Percentiles rank a stretch among this genome's conserved stretches.
Evolutionary conservation across 2,888 invertebrate species (phyloP).

Genomic region (Alcis repandata): DNA sequence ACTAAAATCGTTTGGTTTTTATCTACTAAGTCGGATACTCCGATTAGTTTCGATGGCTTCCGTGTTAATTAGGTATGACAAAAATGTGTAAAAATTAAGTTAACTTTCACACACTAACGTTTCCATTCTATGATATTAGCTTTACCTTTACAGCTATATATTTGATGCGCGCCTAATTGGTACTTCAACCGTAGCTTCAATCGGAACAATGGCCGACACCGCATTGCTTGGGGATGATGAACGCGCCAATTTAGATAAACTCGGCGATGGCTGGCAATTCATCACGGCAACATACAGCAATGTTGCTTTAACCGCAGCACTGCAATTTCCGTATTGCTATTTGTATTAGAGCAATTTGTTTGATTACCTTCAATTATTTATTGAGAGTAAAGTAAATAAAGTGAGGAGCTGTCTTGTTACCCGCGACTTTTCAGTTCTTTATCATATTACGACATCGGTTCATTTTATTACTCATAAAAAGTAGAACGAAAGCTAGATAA

Average conservation of each 20-base stretch:
- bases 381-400: no score
- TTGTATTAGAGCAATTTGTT: background rate
- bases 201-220: slow-evolving; percentile 4
- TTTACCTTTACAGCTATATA: background rate
- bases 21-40: no score
- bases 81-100: no score
- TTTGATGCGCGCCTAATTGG: slow-evolving; percentile 4
- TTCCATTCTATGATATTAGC: background rate
- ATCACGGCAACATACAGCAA: slow-evolving; percentile 31
- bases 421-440: no score
- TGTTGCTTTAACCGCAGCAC: slow-evolving; percentile 25
- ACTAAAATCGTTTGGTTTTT: no score
- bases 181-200: slow-evolving; percentile 8
- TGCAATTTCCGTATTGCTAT: slow-evolving; percentile 18
- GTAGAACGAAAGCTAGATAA: no score
- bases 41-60: no score
- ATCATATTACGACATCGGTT: no score
- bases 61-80: no score
- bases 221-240: slow-evolving; percentile 23
- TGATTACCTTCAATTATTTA: background rate
- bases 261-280: slow-evolving; percentile 28
- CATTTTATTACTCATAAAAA: background rate
- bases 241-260: slow-evolving; percentile 34
- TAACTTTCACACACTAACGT: background rate
- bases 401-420: no score